Conservation (phyloP, 1,140 invertebrate genomes). For the Diorhabda elongata region DNA sequence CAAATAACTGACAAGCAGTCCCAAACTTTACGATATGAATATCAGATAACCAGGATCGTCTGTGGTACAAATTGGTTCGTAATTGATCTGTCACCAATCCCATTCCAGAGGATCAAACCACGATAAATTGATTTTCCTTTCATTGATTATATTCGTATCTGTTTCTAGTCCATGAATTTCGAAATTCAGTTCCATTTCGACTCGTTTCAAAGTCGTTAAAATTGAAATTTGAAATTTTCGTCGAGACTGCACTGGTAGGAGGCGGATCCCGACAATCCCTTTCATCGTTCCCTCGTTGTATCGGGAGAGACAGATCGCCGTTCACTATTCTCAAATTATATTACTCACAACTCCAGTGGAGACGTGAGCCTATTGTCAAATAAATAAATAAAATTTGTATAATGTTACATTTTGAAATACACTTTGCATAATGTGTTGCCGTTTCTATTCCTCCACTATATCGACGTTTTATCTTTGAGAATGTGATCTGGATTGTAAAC, state of each 20-base stretch:
- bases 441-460: conserved; percentile 9
- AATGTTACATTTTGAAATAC: conserved; percentile 48
- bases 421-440: conserved; percentile 46
- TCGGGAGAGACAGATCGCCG: conserved; percentile 45
- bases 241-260: not conserved
- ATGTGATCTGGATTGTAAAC: conserved; percentile 44
- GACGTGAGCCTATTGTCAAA: conserved; percentile 50
- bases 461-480: conserved; percentile 35
- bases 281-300: conserved; percentile 26
- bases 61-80: no score
- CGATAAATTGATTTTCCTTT: no score
- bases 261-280: conserved; percentile 8
- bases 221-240: not conserved
- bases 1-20: no score
- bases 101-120: no score
- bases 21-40: no score
- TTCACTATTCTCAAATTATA: conserved; percentile 47
- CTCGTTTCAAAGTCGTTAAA: no score
- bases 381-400: conserved; percentile 49
- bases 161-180: no score
- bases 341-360: conserved; percentile 40
- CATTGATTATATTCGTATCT: no score
- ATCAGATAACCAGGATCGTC: no score
- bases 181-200: no score
- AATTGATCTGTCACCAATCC: no score